Base-by-base conservation (phyloP, 1,140 invertebrate genomes). In the Saccostrea echinata region DNA sequence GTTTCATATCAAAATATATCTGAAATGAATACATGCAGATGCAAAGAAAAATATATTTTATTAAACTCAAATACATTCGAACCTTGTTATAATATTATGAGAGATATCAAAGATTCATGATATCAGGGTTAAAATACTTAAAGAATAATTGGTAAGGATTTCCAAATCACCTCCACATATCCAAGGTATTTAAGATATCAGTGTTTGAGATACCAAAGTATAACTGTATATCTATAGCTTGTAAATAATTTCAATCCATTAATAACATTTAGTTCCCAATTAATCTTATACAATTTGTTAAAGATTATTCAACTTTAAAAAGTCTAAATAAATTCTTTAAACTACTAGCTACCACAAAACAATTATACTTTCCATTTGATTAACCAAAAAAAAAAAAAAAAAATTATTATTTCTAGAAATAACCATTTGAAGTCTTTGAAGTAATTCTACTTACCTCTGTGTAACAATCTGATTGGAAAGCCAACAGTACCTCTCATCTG, bases 401-500 rank as follows among this genome's bases (percentile, higher is more conserved):
- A n/a, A n/a, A n/a, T n/a, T n/a, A n/a, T n/a, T n/a, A n/a, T 21
- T 8, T n/a, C 8, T 64, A 64, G 57, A 64, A 64, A 64, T 61
- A 21, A 64, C 57, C 21, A 21, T 64, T 24, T 24, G 21, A 21
- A 24, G 21, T 21, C 21, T 64, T 64, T 64, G 21, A 64, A 21
- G 57, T 21, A n/a, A 24, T n/a, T 64, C 57, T 64, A 64, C 57
- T 64, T n/a, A 64, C 57, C 57, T 64, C 57, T 64, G 57, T 64
- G 57, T 64, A 64, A 24, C 57, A 64, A 64, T 64, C 1, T 64
- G 57, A n/a, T 64, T 64, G 57, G 57, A 64, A 21, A 64, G 57
- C 57, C 57, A 64, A 64, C 57, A 64, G 57, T 64, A 64, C 21
- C 57, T 64, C 21, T 64, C 57, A n/a, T 64, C 57, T 64, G 57